Percentiles rank a stretch among this genome's conserved stretches.
phyloP scores from a whole-genome alignment of 2,888 invertebrate genomes.

The Acronicta alni region DNA sequence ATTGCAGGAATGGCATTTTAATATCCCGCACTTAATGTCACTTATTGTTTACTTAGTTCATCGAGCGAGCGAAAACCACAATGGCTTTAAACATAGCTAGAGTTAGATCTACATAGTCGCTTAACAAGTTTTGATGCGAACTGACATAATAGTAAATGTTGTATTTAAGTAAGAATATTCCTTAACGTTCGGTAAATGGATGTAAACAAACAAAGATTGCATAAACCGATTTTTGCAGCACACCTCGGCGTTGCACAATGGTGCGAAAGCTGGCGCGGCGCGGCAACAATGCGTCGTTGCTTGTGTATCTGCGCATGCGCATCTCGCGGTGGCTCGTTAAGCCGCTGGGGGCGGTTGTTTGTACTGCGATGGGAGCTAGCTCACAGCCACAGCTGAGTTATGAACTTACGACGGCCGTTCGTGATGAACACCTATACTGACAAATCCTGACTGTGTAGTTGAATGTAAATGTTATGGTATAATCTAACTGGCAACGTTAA shows the following conservation, averaged over 20 bases:
- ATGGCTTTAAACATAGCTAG: conserved; percentile 44
- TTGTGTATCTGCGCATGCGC: conserved; percentile 80
- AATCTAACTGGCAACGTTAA: conserved; percentile 42
- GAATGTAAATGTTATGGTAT: conserved; percentile 41
- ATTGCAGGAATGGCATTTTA: conserved; percentile 87
- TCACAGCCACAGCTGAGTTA: conserved; percentile 61
- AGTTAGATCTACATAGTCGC: conserved; percentile 31
- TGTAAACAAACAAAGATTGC: conserved; percentile 87
- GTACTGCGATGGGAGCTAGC: conserved; percentile 76
- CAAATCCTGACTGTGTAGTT: conserved; percentile 47
- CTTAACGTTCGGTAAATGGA: conserved; percentile 71
- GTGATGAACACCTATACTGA: conserved; percentile 69
- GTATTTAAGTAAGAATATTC: conserved; percentile 51
- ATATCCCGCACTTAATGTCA: conserved; percentile 84
- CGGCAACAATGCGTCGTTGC: conserved; percentile 85
- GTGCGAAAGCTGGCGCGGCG: conserved; percentile 88
- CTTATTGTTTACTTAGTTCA: conserved; percentile 86
- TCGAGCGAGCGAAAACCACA: conserved; percentile 76
- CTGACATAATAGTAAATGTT: conserved; percentile 38
- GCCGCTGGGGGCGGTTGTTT: conserved; percentile 83
- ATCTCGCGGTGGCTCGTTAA: conserved; percentile 87
- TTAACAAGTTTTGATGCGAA: conserved; percentile 22
- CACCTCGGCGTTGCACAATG: conserved; percentile 82
- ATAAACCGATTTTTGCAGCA: conserved; percentile 78
- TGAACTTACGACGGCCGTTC: conserved; percentile 67